A percentile compares a stretch with the other conserved stretches of the same genome.
These are phyloP conservation scores for Pogoniulus pusillus DNA, from an alignment of 2,797 vertebrate species.

Conservation along the genomic window DNA sequence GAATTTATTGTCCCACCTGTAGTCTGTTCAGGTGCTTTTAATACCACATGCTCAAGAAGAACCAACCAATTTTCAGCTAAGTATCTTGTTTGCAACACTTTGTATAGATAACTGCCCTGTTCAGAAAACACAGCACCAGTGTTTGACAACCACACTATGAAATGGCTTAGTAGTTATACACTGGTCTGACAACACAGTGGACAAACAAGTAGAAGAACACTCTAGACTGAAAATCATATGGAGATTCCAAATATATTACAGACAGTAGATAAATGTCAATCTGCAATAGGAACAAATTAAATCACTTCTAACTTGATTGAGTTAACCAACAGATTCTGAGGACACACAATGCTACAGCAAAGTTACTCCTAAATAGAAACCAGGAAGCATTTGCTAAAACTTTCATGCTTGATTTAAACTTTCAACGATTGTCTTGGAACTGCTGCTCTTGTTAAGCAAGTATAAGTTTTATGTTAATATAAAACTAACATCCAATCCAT, in stretches of 20 bases:
- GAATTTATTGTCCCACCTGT: background rate
- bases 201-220: background rate
- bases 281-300: background rate
- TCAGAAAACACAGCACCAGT: background rate
- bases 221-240: background rate
- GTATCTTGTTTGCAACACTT: background rate
- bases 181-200: background rate
- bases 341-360: background rate
- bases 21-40: background rate
- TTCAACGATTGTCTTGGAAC: background rate
- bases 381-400: background rate
- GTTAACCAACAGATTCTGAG: background rate
- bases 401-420: background rate
- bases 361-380: background rate
- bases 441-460: background rate
- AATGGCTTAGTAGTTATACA: background rate
- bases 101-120: background rate
- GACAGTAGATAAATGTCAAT: background rate
- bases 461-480: background rate
- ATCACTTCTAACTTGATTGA: no score
- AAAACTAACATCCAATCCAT: background rate
- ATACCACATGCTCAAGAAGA: background rate
- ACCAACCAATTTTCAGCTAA: background rate
- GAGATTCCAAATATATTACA: background rate
- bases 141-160: background rate